Conservation (phyloP, 2,797 vertebrate genomes). For the Smutsia temminckii region DNA sequence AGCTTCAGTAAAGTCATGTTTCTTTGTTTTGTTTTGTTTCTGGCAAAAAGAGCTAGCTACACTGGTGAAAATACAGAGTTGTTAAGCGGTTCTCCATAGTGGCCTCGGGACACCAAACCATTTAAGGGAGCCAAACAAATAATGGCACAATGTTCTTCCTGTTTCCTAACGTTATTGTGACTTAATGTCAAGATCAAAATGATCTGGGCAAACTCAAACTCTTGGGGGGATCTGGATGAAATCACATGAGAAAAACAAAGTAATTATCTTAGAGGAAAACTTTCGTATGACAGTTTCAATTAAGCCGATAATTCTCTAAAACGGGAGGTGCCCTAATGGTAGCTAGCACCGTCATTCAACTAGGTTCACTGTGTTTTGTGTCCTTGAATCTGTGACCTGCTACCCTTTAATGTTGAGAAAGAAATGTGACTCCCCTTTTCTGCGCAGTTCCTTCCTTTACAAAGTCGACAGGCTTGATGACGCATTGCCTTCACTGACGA, state of each 20-base stretch:
- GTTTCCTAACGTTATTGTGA: conserved; percentile 25
- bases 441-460: neutral
- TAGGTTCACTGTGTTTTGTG: neutral
- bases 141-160: neutral
- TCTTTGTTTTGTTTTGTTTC: neutral
- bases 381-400: conserved; percentile 16
- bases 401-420: neutral
- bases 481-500: neutral
- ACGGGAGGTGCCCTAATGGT: neutral
- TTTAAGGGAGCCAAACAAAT: conserved; percentile 22
- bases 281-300: conserved; percentile 64
- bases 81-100: neutral
- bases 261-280: conserved; percentile 49
- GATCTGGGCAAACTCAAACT: neutral
- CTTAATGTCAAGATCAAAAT: conserved; percentile 57
- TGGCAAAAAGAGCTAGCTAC: neutral
- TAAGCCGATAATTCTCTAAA: conserved; percentile 51
- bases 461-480: neutral
- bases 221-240: conserved; percentile 32
- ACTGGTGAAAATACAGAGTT: neutral
- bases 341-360: neutral
- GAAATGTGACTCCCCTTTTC: neutral
- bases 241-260: conserved; percentile 30
- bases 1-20: neutral
- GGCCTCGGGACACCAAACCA: neutral